Evolutionary conservation across 2,888 invertebrate species (phyloP).

Genomic region (Nomada ruficornis): DNA sequence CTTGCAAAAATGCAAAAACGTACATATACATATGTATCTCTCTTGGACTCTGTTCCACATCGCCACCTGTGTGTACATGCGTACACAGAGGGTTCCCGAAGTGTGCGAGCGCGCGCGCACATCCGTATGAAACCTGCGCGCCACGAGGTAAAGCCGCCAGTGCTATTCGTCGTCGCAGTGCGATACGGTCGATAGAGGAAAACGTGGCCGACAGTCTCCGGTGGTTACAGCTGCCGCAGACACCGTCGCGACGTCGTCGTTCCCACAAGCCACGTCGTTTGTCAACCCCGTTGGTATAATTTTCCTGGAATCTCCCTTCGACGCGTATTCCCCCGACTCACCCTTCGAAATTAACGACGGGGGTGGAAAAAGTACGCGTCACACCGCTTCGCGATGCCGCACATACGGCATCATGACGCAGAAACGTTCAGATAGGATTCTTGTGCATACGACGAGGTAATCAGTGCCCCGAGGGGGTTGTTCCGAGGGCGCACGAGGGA

Average conservation of each 20-base stretch:
- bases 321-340: not conserved
- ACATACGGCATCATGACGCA: constrained; percentile 8
- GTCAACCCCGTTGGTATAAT: constrained; percentile 15
- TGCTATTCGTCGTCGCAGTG: constrained; percentile 75
- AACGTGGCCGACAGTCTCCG: constrained; percentile 58
- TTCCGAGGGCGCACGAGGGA: no score
- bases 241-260: constrained; percentile 33
- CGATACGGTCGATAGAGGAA: constrained; percentile 78
- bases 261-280: constrained; percentile 17
- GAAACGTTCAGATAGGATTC: constrained; percentile 7
- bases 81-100: constrained; percentile 29
- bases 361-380: constrained; percentile 14
- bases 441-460: constrained; percentile 18
- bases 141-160: constrained; percentile 69
- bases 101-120: constrained; percentile 44
- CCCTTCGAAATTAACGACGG: constrained; percentile 5
- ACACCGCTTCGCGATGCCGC: constrained; percentile 29
- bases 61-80: constrained; percentile 62
- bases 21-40: no score
- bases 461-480: constrained; percentile 8
- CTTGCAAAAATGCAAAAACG: no score
- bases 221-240: constrained; percentile 65
- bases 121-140: constrained; percentile 70
- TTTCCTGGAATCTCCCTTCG: constrained; percentile 31
- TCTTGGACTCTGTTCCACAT: not conserved